A percentile compares a stretch with the other conserved stretches of the same genome.
phyloP scores from a whole-genome alignment of 2,113 vertebrate genomes.

The Semicossyphus pulcher region DNA sequence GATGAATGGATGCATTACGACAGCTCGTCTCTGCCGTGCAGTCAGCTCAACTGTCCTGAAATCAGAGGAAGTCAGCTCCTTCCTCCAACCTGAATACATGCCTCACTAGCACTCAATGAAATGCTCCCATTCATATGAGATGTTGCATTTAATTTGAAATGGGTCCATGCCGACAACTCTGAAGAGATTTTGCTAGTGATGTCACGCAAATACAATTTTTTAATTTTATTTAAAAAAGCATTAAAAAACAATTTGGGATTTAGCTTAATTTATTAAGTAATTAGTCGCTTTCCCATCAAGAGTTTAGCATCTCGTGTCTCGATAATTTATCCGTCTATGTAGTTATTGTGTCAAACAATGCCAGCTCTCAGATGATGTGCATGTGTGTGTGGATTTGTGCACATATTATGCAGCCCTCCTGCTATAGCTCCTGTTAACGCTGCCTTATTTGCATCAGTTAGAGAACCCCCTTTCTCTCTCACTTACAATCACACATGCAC shows the following conservation, averaged over 20 bases:
- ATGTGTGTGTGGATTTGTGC: background rate
- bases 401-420: background rate
- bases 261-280: too few species aligned
- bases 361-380: background rate
- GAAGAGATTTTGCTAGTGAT: too few species aligned
- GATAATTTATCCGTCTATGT: too few species aligned
- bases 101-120: slow-evolving; percentile 1
- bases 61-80: background rate
- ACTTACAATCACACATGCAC: slow-evolving; percentile 13
- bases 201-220: too few species aligned
- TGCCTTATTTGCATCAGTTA: slow-evolving; percentile 77
- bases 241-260: too few species aligned
- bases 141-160: slow-evolving; percentile 7
- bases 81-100: background rate
- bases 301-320: too few species aligned
- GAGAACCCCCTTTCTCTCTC: slow-evolving; percentile 41
- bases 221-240: slow-evolving; percentile 7
- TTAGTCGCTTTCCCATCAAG: too few species aligned
- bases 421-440: slow-evolving; percentile 67
- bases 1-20: background rate
- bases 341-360: slow-evolving; percentile 23
- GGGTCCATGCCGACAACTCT: too few species aligned
- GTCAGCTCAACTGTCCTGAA: background rate
- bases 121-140: slow-evolving; percentile 14
- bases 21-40: too few species aligned